Evolutionary conservation across 2,113 vertebrate genomes (phyloP), one percentile per base, ranked within the genome.

Genomic region (Anthoscopus minutus): DNA sequence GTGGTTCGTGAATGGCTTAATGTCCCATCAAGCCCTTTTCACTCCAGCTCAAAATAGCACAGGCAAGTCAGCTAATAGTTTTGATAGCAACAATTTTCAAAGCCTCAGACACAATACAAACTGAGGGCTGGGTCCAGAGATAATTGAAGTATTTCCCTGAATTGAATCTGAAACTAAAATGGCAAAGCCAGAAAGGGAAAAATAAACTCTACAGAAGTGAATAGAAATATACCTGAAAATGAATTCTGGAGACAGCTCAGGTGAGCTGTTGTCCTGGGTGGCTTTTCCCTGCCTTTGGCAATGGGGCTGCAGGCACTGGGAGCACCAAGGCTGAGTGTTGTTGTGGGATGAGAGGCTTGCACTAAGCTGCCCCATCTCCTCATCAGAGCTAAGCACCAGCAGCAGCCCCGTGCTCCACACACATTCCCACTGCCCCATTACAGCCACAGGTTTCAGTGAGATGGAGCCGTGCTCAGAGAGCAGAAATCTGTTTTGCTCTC

Each of bases 221-320:
- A 81, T 60, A 71, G 70, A 93, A 86, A 74, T 12, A 30, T 31
- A 24, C 25, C 81, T 44, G 64, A 76, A 92, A 78, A 89, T 31
- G 28, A 81, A 31, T 89, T 76, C 45, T 88, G 78, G 53, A 76
- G 77, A 51, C 83, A 45, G 44, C 35, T 86, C 56, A 21, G 47
- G 21, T 30, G 0, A 0, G 24, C 64, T 86, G 65, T 30, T 1
- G 2, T 44, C 0, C 0, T 19, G 40, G 0, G 0, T 1, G 7
- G 56, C 56, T 48, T 84, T 88, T 65, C 3, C 8, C 38, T 85
- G 51, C 48, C 58, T 22, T 47, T 73, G 72, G 45, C 61, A 51
- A 23, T 4, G 44, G 0, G 2, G 21, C 77, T 80, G 62, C 62
- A 51, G 66, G 45, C 6, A 0, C 40, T 5, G 30, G 69, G 70